Percentiles rank a stretch among this genome's conserved stretches.
Conservation (phyloP, 2,113 vertebrate species). For the Bubalus kerabau region DNA sequence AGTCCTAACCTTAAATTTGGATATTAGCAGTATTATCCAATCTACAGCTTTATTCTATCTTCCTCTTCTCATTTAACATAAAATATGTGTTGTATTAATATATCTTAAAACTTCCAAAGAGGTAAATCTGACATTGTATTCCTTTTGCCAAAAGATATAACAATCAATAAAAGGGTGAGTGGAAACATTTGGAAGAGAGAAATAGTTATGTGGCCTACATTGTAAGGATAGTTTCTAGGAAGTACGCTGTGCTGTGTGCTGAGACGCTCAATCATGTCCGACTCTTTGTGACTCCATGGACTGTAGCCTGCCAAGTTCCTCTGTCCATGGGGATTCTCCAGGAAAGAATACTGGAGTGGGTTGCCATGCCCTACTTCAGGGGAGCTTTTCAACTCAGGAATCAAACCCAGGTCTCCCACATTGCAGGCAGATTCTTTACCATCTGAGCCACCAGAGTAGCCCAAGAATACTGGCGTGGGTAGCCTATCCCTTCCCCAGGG, state of each 20-base stretch:
- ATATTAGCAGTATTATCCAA: background rate
- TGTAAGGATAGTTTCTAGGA: background rate
- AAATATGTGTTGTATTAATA: background rate
- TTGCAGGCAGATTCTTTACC: background rate
- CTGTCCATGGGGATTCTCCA: background rate
- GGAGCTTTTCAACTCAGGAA: background rate
- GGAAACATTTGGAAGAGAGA: background rate
- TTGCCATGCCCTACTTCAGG: background rate
- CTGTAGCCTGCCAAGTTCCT: background rate
- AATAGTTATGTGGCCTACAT: background rate
- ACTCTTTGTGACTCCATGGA: background rate
- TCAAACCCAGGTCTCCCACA: background rate
- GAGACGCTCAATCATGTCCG: rapidly evolving
- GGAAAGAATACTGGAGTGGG: background rate
- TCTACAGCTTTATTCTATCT: background rate
- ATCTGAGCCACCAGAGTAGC: background rate
- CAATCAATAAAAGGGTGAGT: background rate
- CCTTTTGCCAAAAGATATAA: background rate
- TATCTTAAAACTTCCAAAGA: background rate
- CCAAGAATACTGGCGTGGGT: background rate
- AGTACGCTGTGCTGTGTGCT: background rate
- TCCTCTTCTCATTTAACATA: background rate
- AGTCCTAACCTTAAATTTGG: background rate
- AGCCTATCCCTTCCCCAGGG: background rate
- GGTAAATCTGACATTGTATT: background rate